A percentile compares a stretch with the other conserved stretches of the same genome.
Conservation (phyloP, 2,888 invertebrate genomes). For the Diabrotica balteata region DNA sequence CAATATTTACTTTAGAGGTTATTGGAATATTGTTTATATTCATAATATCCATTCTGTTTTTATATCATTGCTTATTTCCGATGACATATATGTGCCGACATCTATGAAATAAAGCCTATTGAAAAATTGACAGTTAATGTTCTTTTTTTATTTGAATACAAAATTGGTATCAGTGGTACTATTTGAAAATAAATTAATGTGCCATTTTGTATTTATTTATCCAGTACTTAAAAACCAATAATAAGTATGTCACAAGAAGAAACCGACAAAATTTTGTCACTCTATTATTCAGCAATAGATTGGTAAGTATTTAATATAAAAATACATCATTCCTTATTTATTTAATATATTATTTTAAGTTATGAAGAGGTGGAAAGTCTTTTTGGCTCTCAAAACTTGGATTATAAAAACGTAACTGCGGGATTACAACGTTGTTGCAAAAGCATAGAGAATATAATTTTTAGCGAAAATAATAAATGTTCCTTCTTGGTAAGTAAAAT, state of each 20-base stretch:
- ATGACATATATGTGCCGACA: too few relatives aligned
- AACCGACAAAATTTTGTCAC: constrained; percentile 4
- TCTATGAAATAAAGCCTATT: too few relatives aligned
- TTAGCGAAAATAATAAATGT: constrained; percentile 22
- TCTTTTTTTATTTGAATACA: too few relatives aligned
- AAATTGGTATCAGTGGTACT: too few relatives aligned
- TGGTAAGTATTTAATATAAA: constrained; percentile 12
- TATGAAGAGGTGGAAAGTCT: constrained; percentile 30
- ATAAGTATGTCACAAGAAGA: constrained; percentile 30
- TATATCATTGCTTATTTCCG: too few relatives aligned
- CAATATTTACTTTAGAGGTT: too few relatives aligned
- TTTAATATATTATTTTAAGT: constrained; percentile 15
- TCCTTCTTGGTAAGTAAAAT: constrained; percentile 22
- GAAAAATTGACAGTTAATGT: too few relatives aligned
- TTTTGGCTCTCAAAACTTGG: constrained; percentile 16
- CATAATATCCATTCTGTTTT: too few relatives aligned
- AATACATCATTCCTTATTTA: too few relatives aligned
- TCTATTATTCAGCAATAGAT: constrained; percentile 26
- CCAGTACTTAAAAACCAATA: background rate
- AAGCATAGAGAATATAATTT: constrained; percentile 25
- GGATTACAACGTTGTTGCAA: constrained; percentile 25
- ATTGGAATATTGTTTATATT: too few relatives aligned
- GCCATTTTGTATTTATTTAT: too few relatives aligned
- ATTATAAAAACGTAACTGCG: constrained; percentile 16
- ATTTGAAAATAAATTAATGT: too few relatives aligned